phyloP scores from a whole-genome alignment of 2,888 invertebrate genomes.

The Stomorhina lunata region DNA sequence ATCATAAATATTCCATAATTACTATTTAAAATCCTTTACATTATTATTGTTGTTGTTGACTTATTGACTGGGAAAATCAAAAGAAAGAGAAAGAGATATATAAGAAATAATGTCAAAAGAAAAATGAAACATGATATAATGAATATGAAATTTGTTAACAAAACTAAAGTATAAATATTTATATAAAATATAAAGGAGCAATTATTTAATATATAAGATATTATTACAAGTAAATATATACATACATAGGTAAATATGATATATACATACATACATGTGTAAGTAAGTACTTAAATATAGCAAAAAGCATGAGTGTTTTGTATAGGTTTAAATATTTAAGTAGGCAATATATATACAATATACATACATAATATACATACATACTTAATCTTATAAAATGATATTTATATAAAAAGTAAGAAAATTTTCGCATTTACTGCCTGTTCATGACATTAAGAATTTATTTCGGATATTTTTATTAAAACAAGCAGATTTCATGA shows the following conservation, averaged over 20 bases:
- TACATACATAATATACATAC: no score
- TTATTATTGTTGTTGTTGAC: not conserved
- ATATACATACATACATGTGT: slow-evolving; percentile 4
- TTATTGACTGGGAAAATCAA: not conserved
- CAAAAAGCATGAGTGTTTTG: slow-evolving; percentile 17
- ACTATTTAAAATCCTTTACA: slow-evolving; percentile 37
- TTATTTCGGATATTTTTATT: no score
- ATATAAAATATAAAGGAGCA: slow-evolving; percentile 47
- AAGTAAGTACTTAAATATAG: no score
- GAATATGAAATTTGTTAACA: slow-evolving; percentile 41
- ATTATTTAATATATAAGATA: slow-evolving; percentile 44
- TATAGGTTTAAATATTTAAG: not conserved
- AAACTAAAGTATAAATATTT: slow-evolving; percentile 25
- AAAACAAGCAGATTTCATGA: no score
- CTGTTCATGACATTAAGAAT: no score
- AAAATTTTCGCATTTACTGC: no score
- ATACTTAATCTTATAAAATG: no score
- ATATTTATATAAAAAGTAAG: no score
- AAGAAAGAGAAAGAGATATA: not conserved
- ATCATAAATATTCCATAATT: slow-evolving; percentile 46
- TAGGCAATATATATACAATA: not conserved
- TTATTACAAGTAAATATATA: not conserved
- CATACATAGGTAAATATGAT: slow-evolving; percentile 15
- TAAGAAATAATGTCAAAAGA: not conserved
- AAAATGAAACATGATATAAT: not conserved